Base-by-base conservation (phyloP, 2,113 vertebrate species). In the Pogona vitticeps region DNA sequence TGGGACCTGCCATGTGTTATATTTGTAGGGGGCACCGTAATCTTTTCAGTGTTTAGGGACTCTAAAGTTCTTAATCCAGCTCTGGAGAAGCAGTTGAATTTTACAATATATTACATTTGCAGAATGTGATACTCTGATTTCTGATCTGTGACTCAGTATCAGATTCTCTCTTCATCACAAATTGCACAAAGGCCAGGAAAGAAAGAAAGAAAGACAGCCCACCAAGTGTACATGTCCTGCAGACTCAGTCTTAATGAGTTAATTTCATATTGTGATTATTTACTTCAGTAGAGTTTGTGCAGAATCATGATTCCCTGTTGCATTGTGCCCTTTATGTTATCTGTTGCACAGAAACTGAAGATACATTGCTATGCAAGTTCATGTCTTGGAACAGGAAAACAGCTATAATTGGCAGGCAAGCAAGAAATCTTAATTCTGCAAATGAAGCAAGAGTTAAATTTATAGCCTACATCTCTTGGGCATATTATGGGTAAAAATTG, bases 361-460 rank as follows among this genome's bases (percentile, higher is more conserved):
- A 40, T 8, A 8, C 40, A 63, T 28, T 42, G 31, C 26, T 3
- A 17, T 67, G 42, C 20, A 31, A 23, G 73, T 52, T 76, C 73
- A 65, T 38, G 31, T 31, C n/a, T 76, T 58, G 46, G 65, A 65
- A 84, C 17, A 76, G 65, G 61, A n/a, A 68, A 21, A 76, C 13
- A n/a, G 4, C 26, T 56, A 6, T 67, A 40, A 56, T 33, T 85
- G 73, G 75, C 31, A 77, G 83, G 40, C 40, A 42, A 9, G n/a
- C 63, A 77, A 67, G 73, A 31, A 67, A 52, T 52, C 40, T 65
- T 73, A 18, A 61, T 76, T 40, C 65, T 79, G 52, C 46, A 79
- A 70, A 67, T 9, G 20, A 38, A 72, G 14, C 72, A 72, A 52
- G 26, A 38, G 3, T 65, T n/a, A 90, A 91, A 89, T 88, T 59